Base-by-base conservation (phyloP, 1,140 invertebrate genomes). In the Drosophila tropicalis region DNA sequence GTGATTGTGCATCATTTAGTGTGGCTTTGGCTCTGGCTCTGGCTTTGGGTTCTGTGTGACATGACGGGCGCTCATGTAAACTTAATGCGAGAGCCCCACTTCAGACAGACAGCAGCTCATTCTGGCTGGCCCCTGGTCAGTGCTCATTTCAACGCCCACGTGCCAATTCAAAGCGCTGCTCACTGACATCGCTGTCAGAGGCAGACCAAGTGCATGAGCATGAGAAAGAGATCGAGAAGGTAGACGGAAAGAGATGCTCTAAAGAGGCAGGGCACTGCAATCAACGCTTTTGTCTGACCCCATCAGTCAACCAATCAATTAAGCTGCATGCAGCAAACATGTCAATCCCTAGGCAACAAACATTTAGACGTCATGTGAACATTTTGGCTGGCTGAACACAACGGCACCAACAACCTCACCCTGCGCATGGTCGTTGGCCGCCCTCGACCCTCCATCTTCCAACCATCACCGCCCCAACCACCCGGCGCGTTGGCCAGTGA, bases 291-390 rank as follows among this genome's bases (percentile, higher is more conserved):
- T 68, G 79, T 81, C 75, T 60, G 67, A 81, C 65, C 67, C 68
- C 82, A 81, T 86, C 82, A 86, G 78, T 78, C 72, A 81, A 67
- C 62, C 83, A 86, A 86, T 87, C 83, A 87, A 87, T 87, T 86
- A 68, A 76, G 82, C 62, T 75, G 78, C 75, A 70, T 65, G 70
- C 74, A 77, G 76, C 74, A 77, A 77, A 76, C 72, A 76, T 76
- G 69, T 62, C 73, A 69, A 44, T 67, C 62, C 51, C 44, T 61
- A 63, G 56, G 58, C 54, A 69, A 51, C 44, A 51, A 51, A 51
- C 44, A 51, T 51, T 51, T 51, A 51, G 44, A 51, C 44, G 17
- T 51, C 44, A 51, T 51, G 44, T 51, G 44, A 51, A 51, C 44
- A 51, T 22, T 51, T 51, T 51, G 44, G 44, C 44, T 51, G 44